phyloP scores from a whole-genome alignment of 2,888 invertebrate species.

The Leucozona laternaria region DNA sequence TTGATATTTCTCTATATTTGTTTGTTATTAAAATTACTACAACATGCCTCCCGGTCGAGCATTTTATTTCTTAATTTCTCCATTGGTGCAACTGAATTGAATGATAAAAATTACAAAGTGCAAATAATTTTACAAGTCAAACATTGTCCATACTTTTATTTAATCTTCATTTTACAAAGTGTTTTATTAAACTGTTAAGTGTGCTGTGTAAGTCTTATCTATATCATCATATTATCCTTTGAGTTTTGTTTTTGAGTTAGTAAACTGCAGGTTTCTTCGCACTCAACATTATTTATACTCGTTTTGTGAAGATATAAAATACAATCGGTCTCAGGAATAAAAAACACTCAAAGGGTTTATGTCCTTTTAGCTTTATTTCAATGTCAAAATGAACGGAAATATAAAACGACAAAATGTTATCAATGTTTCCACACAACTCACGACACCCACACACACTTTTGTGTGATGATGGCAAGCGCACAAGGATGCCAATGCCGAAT shows the following conservation, averaged over 20 bases:
- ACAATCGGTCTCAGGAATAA: slow-evolving; percentile 10
- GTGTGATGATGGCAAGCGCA: background rate
- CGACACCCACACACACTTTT: background rate
- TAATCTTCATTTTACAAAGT: background rate
- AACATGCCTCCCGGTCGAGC: too few species aligned
- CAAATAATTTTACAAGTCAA: background rate
- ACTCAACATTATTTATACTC: background rate
- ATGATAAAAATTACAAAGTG: too few species aligned
- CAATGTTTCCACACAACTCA: slow-evolving; percentile 16
- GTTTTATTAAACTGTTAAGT: too few species aligned
- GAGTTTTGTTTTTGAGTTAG: background rate
- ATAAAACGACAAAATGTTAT: slow-evolving; percentile 35
- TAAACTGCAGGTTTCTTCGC: background rate
- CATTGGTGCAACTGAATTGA: too few species aligned
- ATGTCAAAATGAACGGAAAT: slow-evolving; percentile 24
- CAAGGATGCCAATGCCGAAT: slow-evolving; percentile 8
- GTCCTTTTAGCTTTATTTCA: background rate
- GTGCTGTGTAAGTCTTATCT: too few species aligned
- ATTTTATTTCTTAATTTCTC: too few species aligned
- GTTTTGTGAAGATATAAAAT: background rate
- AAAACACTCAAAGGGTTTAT: slow-evolving; percentile 1
- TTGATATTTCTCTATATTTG: too few species aligned
- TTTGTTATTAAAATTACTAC: too few species aligned
- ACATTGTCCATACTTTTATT: background rate
- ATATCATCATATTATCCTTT: background rate